Percentiles rank a stretch among this genome's conserved stretches.
These are phyloP conservation scores for Monoplex corrugatus DNA, from an alignment of 2,888 invertebrate species.

Conservation along the genomic window DNA sequence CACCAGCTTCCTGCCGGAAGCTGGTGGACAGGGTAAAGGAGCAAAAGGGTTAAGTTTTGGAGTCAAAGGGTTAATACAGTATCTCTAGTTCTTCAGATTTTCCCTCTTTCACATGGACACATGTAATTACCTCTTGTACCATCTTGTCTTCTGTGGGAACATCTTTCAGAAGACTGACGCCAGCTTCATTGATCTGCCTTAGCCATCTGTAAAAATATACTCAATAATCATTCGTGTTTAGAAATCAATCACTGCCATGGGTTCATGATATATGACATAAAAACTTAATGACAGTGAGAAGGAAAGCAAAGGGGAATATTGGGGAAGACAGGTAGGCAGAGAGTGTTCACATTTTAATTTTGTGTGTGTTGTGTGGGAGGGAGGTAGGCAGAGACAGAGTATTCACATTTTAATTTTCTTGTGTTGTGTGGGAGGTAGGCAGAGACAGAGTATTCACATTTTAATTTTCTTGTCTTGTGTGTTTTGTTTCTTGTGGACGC, in stretches of 20 bases:
- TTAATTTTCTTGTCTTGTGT: not conserved
- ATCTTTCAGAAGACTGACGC: constrained; percentile 66
- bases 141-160: constrained; percentile 66
- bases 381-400: not conserved
- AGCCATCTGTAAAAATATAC: constrained; percentile 64
- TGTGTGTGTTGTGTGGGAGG: not conserved
- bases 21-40: too few species aligned
- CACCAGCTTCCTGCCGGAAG: too few species aligned
- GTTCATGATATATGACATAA: too few species aligned
- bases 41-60: too few species aligned
- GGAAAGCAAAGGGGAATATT: too few species aligned
- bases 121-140: constrained; percentile 57
- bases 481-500: too few species aligned
- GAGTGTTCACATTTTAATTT: not conserved
- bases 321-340: too few species aligned
- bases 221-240: not conserved
- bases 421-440: not conserved
- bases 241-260: too few species aligned
- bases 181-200: constrained; percentile 66
- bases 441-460: not conserved
- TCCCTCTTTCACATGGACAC: not conserved
- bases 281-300: too few species aligned
- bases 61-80: too few species aligned
- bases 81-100: not conserved
- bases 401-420: not conserved